phyloP scores from a whole-genome alignment of 2,797 vertebrate genomes.

The Neosilurus mollespiculum region DNA sequence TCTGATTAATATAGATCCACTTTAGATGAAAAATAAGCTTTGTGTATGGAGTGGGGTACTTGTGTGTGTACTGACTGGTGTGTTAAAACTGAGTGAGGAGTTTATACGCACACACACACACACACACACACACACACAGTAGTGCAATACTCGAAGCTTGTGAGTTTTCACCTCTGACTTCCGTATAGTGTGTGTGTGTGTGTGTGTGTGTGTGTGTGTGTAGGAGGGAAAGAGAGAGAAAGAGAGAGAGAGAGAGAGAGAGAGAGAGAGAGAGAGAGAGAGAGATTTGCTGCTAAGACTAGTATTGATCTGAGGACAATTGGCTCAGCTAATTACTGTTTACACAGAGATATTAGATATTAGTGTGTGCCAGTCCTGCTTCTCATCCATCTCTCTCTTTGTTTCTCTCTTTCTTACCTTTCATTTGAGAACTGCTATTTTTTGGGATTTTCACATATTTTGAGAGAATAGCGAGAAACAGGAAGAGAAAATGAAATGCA shows the following conservation, averaged over 20 bases:
- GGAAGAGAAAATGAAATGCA: neutral
- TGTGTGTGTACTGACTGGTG: neutral
- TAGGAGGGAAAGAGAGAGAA: neutral
- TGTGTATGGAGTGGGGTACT: neutral
- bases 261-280: constrained; percentile 3
- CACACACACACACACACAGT: neutral
- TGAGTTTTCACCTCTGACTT: constrained; percentile 67
- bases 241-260: neutral
- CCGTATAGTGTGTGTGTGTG: neutral
- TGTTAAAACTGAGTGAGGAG: neutral
- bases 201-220: neutral
- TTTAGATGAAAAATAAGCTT: constrained; percentile 32
- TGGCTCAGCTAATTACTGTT: constrained; percentile 79
- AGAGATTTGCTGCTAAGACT: constrained; percentile 33
- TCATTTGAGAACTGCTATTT: neutral
- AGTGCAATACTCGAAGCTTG: constrained; percentile 47
- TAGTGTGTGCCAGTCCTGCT: constrained; percentile 42
- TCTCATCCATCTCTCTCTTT: constrained; percentile 17
- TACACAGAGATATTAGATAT: constrained; percentile 75
- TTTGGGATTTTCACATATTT: neutral
- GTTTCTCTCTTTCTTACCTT: constrained; percentile 26
- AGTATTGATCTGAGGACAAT: constrained; percentile 72
- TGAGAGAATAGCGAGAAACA: neutral
- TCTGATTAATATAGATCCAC: constrained; percentile 46
- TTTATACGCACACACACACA: neutral